A percentile compares a stretch with the other conserved stretches of the same genome.
These are phyloP conservation scores for Peromyscus nudipes DNA, from an alignment of 2,797 vertebrate species.

Conservation along the genomic window DNA sequence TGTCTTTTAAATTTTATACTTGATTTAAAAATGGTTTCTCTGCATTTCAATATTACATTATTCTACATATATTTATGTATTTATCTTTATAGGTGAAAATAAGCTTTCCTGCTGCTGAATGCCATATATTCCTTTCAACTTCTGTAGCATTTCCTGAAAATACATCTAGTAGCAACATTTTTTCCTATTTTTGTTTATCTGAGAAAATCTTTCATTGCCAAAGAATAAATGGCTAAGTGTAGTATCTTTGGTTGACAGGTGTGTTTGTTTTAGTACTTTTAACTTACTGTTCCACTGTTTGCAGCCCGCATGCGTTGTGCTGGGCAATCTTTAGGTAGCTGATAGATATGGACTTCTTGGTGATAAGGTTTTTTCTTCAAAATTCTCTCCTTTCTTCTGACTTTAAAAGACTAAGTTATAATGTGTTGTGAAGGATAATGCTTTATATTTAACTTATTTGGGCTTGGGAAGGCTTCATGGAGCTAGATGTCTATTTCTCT, in stretches of 20 bases:
- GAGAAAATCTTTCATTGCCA: not conserved
- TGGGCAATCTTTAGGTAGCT: not conserved
- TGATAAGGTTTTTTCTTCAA: not conserved
- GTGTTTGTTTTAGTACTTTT: not conserved
- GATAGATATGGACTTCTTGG: not conserved
- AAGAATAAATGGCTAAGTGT: not conserved
- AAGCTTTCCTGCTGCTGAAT: not conserved
- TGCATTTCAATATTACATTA: not conserved
- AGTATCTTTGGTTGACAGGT: not conserved
- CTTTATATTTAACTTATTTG: not conserved
- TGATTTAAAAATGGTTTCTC: not conserved
- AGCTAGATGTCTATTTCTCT: not conserved
- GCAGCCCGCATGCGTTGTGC: not conserved
- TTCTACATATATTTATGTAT: not conserved
- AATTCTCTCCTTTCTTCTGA: not conserved
- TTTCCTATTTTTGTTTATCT: not conserved
- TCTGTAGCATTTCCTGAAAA: too few species aligned
- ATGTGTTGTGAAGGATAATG: not conserved
- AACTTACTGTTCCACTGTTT: not conserved
- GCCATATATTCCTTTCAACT: not conserved
- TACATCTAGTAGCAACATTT: not conserved
- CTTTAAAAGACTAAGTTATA: not conserved
- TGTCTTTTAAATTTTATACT: not conserved
- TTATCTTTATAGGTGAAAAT: not conserved
- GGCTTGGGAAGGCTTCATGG: not conserved